Base-by-base conservation (phyloP, 2,888 invertebrate genomes). In the Druceiella hillmani region DNA sequence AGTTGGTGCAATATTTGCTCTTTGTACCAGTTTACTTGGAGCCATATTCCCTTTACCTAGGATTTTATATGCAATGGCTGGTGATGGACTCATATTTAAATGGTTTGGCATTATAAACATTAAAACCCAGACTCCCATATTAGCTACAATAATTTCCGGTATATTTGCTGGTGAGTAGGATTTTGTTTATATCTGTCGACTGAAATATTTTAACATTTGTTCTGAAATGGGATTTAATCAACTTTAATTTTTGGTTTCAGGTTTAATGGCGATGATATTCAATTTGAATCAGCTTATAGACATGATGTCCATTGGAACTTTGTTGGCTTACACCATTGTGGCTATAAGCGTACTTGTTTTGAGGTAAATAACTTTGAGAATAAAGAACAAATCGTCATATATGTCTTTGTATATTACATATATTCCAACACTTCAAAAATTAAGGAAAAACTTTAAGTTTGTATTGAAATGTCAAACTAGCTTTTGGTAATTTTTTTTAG, bases 231-330 rank as follows among this genome's bases (percentile, higher is more conserved):
- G 6, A n/a, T 30, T 15, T 20, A 12, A 13, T 11, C 3, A 17
- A 17, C n/a, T 44, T 25, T 29, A 37, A 31, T 14, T 28, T 36
- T 27, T 34, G 25, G 11, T 62, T 65, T 11, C 61, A 82, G 90
- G 86, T 12, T 38, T 83, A 3, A 89, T 94, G 85, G 87, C 93
- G 0, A 73, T 88, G 1, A 58, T 93, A n/a, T 91, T 95, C 61
- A 85, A 94, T 64, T 67, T 94, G 42, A 79, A 88, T 43, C 92
- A 93, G 56, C 67, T 95, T 39, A 92, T 95, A 43, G 91, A 95
- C 55, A 94, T 95, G 86, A 92, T 95, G 90, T 93, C 93, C 5
- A 94, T 95, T 51, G 90, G 90, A 7, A 91, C 91, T 0, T 68
- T 92, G 2, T 70, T 91, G 35, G 92, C 92, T 0, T 94, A 94